Conservation (phyloP, 2,113 vertebrate species). For the Xerus inauris region DNA sequence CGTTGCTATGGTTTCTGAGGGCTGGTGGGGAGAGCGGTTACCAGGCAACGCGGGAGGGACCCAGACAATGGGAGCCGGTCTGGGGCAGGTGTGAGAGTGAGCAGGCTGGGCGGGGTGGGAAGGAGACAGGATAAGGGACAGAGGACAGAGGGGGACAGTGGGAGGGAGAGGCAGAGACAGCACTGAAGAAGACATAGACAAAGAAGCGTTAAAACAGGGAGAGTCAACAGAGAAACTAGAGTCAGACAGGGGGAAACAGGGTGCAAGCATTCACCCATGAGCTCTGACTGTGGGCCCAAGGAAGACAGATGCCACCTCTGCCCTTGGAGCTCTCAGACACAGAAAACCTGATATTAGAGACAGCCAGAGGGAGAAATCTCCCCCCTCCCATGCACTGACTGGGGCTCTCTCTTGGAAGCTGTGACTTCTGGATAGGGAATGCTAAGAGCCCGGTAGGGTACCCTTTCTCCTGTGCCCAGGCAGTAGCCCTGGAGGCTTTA, state of each 20-base stretch:
- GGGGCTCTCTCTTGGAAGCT: neutral
- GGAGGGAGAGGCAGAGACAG: neutral
- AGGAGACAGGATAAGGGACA: neutral
- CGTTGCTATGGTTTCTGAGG: constrained; percentile 74
- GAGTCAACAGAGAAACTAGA: neutral
- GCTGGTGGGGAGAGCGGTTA: constrained; percentile 63
- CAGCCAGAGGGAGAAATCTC: neutral
- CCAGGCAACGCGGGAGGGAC: constrained; percentile 74
- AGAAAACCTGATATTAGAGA: neutral
- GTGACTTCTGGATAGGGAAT: neutral
- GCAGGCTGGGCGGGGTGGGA: neutral
- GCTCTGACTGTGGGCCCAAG: neutral
- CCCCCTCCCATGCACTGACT: fast-evolving
- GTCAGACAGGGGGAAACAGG: neutral
- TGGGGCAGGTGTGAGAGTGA: constrained; percentile 15
- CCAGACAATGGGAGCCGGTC: constrained; percentile 48
- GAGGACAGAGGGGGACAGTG: neutral
- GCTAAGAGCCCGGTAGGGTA: too few relatives aligned
- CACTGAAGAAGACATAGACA: neutral
- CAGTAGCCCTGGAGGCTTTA: neutral
- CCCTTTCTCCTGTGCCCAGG: neutral
- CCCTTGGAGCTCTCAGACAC: neutral
- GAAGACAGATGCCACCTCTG: neutral
- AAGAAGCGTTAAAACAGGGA: neutral
- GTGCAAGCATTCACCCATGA: neutral